Evolutionary conservation across 1,140 invertebrate species (phyloP).

Genomic region (Papilio dardanus): DNA sequence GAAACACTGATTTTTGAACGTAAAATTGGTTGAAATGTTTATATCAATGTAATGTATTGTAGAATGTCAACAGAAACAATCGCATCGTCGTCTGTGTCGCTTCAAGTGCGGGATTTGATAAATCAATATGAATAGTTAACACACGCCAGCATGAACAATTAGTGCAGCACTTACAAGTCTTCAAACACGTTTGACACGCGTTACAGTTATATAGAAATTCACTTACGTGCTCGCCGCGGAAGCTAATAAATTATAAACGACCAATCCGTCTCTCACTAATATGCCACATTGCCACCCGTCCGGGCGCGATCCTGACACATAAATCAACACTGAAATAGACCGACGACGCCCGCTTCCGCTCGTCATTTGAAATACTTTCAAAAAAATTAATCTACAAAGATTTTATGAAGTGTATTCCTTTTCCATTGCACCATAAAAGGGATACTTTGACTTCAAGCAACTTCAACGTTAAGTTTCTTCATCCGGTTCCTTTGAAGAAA

Average conservation of each 20-base stretch:
- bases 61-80: too few species aligned
- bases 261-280: conserved; percentile 70
- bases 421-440: conserved; percentile 59
- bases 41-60: conserved; percentile 23
- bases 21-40: conserved; percentile 7
- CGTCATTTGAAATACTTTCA: conserved; percentile 63
- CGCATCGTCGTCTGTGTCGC: conserved; percentile 28
- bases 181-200: conserved; percentile 54
- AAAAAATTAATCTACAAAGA: conserved; percentile 70
- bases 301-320: conserved; percentile 61
- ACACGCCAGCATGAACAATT: conserved; percentile 50
- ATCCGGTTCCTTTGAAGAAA: conserved; percentile 56
- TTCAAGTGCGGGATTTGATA: conserved; percentile 35
- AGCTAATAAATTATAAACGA: conserved; percentile 69
- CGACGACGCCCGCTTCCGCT: conserved; percentile 69
- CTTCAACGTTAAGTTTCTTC: conserved; percentile 54
- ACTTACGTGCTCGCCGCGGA: conserved; percentile 55
- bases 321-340: conserved; percentile 79
- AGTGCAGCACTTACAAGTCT: conserved; percentile 52
- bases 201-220: conserved; percentile 52
- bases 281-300: conserved; percentile 70
- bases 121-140: conserved; percentile 44
- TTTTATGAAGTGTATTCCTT: conserved; percentile 64
- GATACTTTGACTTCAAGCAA: conserved; percentile 53
- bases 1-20: conserved; percentile 16